These are phyloP conservation scores for Styela plicata DNA, from an alignment of 23 tunicate genomes.

Conservation along the genomic window DNA sequence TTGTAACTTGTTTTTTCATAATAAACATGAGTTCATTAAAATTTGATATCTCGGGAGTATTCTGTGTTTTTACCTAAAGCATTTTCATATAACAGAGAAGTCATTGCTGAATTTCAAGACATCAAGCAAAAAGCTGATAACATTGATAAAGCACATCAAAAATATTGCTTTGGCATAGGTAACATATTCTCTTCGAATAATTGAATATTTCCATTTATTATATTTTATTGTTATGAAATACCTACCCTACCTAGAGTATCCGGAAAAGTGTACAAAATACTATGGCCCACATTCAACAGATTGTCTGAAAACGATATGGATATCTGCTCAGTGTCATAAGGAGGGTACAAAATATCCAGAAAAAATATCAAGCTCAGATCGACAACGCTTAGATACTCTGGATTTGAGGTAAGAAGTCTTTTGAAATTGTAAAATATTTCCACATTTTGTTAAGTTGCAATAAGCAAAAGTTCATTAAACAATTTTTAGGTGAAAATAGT, in stretches of 20 bases:
- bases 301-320: constrained; percentile 27
- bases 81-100: background rate
- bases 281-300: constrained; percentile 30
- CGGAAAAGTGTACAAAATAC: constrained; percentile 5
- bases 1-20: no score
- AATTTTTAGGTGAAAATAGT: no score
- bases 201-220: background rate
- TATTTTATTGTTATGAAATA: background rate
- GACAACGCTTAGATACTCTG: background rate
- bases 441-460: no score
- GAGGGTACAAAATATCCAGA: constrained; percentile 23
- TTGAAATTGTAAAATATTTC: no score
- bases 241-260: background rate
- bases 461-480: no score
- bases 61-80: background rate
- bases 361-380: background rate
- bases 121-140: constrained; percentile 4
- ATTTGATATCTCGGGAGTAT: no score
- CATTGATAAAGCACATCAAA: constrained; percentile 13
- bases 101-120: background rate
- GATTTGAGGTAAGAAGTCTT: background rate
- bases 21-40: no score
- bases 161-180: constrained; percentile 18
- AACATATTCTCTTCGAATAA: background rate
- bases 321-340: background rate